Base-by-base conservation (phyloP, 1,140 invertebrate species). In the Drosophila lowei region DNA sequence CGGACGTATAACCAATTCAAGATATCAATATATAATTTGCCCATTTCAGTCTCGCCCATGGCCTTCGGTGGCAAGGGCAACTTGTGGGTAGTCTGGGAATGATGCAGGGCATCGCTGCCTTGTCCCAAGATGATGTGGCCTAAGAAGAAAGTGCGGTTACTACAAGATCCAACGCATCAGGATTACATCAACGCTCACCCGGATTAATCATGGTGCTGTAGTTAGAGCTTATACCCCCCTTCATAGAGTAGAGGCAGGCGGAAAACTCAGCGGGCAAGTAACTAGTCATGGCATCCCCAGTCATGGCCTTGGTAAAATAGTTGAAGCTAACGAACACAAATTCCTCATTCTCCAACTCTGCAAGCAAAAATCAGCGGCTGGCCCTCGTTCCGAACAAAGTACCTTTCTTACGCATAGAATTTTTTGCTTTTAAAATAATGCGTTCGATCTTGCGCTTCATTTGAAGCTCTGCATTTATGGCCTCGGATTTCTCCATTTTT, bases 191-290 rank as follows among this genome's bases (percentile, higher is more conserved):
- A 25, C 6, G 18, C 62, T 67, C 42, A 86, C 85, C 85, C 6
- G 90, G 90, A 70, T 91, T 77, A 1, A 91, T 76, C 4, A 84
- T 50, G 1, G 72, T 72, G 49, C 77, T 89, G 34, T 88, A 91
- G 0, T 63, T 25, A 0, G 72, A 73, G 3, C 9, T 64, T 9
- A 74, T 64, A 23, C 90, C 90, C 3, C 63, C 44, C 38, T 89
- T 68, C 1, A 91, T 25, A 0, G 90, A 85, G 56, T 60, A 91
- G 30, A 77, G 46, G 34, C 65, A 81, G 1, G 84, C 78, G 0
- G 90, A 50, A 30, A 91, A 77, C 15, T 91, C 90, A 0, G 90
- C 90, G 4, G 90, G 90, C 2, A 89, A 65, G 42, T 91, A 90
- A 6, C 84, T 63, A n/a, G n/a, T n/a, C n/a, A n/a, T n/a, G n/a